Base-by-base conservation (phyloP, 2,888 invertebrate genomes). In the Apodemia mormo region DNA sequence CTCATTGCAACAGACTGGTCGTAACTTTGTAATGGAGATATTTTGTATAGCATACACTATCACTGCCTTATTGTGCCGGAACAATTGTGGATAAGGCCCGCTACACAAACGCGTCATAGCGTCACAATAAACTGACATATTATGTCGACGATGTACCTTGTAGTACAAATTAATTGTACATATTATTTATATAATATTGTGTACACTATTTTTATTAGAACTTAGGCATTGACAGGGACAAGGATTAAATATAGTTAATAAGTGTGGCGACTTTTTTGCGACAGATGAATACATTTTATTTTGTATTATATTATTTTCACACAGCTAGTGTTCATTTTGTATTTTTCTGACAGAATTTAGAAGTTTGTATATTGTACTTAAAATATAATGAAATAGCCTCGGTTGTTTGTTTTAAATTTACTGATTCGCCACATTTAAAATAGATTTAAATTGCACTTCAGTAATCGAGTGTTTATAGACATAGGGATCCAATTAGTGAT, bases 1-100 rank as follows among this genome's bases (percentile, higher is more conserved):
- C 92, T 92, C 91, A 92, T 86, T 82, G 89, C 87, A 89, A 92
- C 92, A 92, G 92, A 92, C 92, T 92, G 92, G 86, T 87, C 82
- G 88, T 89, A 87, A 87, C 83, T 91, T 90, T 90, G 83, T 90
- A 89, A 85, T 82, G 87, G 87, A 89, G 82, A 92, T 92, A 92
- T 92, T 92, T 91, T 92, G 89, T 92, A 92, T 89, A 90, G 90
- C 87, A 81, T 87, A 91, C 89, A 92, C 90, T 89, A 91, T 88
- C 92, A 93, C 92, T 93, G 92, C 92, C 92, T 92, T 91, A 90
- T 83, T 87, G 92, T 93, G 92, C 92, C 92, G 91, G 90, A 88
- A 84, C 80, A 84, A 85, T 75, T 85, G 85, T 80, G 82, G 81
- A 79, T 80, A 78, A 71, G 77, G 79, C 78, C 76, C 80, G 78